phyloP scores from a whole-genome alignment of 2,888 invertebrate species.

The Drosophila mercatorum region DNA sequence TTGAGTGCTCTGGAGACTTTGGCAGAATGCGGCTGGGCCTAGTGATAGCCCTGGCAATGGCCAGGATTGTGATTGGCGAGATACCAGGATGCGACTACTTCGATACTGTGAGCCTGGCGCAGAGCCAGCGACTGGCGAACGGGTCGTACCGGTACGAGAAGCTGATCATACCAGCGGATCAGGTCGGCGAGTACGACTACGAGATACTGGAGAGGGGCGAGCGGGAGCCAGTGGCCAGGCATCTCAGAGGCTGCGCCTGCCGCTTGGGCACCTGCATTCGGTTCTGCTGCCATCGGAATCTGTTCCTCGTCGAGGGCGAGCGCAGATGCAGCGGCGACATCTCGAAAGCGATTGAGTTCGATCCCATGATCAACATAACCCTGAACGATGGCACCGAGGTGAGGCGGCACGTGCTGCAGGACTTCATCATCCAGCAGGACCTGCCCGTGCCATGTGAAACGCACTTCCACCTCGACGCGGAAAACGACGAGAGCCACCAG shows the following conservation, averaged over 20 bases:
- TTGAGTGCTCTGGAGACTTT: too few relatives aligned
- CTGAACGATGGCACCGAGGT: conserved; percentile 9
- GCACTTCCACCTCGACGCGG: conserved; percentile 28
- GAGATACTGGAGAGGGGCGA: conserved; percentile 31
- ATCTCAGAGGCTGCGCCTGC: conserved; percentile 74
- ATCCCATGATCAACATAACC: conserved; percentile 39
- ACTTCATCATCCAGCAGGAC: conserved; percentile 42
- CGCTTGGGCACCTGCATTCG: conserved; percentile 77
- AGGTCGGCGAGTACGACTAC: conserved; percentile 58
- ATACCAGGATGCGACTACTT: conserved; percentile 62
- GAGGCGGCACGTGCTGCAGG: conserved; percentile 14
- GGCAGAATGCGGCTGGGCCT: conserved; percentile 14
- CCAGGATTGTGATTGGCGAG: background rate
- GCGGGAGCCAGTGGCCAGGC: conserved; percentile 16
- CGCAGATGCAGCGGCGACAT: conserved; percentile 24
- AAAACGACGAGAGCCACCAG: background rate
- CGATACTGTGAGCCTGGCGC: conserved; percentile 68
- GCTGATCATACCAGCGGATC: conserved; percentile 55
- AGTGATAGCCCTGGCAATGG: background rate
- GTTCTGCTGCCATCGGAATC: conserved; percentile 64
- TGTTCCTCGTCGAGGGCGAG: background rate
- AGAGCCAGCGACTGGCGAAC: conserved; percentile 35
- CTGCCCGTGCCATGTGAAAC: conserved; percentile 43
- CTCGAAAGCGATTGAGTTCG: background rate
- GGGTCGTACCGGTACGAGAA: conserved; percentile 67